A percentile compares a stretch with the other conserved stretches of the same genome.
Conservation (phyloP, 1,140 invertebrate species). For the Zophobas atratus region DNA sequence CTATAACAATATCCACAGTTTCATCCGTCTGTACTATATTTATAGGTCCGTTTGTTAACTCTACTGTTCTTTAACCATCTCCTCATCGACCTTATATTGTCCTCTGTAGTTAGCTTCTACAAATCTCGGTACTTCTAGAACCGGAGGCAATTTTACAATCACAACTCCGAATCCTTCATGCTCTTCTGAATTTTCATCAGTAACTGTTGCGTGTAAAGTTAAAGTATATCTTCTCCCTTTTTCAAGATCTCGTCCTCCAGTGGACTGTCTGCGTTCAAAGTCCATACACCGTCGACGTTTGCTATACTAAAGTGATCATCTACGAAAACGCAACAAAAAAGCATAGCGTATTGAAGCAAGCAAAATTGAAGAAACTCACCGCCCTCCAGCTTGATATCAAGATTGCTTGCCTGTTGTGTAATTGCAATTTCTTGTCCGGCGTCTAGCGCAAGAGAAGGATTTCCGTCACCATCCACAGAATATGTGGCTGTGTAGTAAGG, state of each 20-base stretch:
- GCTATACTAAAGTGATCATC: conserved; percentile 39
- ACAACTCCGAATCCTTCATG: neutral
- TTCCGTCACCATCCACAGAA: neutral
- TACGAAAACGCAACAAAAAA: conserved; percentile 5
- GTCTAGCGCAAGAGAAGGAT: neutral
- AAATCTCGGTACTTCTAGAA: conserved; percentile 17
- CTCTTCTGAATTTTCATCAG: neutral
- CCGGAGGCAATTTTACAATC: conserved; percentile 5
- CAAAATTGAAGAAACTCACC: neutral
- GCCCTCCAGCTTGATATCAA: neutral
- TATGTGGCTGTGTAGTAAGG: conserved; percentile 32
- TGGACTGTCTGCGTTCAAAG: neutral
- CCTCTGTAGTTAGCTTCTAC: conserved; percentile 4
- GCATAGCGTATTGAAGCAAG: neutral
- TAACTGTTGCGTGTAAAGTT: conserved; percentile 36
- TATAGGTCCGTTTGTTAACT: neutral
- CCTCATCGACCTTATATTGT: conserved; percentile 23
- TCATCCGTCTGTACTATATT: neutral
- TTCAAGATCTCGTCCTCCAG: conserved; percentile 20
- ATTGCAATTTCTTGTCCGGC: neutral
- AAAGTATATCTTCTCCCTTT: conserved; percentile 22
- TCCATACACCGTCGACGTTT: conserved; percentile 30
- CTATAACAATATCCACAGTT: no score
- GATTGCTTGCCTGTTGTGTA: neutral
- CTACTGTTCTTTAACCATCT: conserved; percentile 3